phyloP scores from a whole-genome alignment of 2,113 vertebrate genomes.

The Tapirus terrestris region DNA sequence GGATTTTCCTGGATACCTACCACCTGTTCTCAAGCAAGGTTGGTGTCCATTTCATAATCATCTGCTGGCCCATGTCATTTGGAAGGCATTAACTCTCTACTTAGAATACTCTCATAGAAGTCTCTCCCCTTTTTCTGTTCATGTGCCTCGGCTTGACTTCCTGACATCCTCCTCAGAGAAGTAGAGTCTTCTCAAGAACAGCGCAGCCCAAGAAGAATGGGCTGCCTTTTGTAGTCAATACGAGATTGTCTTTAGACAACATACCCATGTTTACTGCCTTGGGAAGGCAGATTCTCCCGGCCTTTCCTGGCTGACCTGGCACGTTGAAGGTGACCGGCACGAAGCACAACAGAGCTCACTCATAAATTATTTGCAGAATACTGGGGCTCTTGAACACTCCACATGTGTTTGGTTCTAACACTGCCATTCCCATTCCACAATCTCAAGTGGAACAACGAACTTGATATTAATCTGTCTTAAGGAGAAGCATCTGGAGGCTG shows the following conservation, averaged over 20 bases:
- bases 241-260: background rate
- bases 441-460: constrained; percentile 73
- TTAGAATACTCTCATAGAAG: constrained; percentile 71
- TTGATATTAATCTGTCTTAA: constrained; percentile 83
- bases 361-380: background rate
- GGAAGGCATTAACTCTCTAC: constrained; percentile 81
- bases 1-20: constrained; percentile 74
- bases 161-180: rapidly evolving
- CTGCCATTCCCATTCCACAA: background rate
- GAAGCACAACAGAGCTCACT: background rate
- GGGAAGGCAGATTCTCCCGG: background rate
- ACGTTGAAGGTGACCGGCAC: background rate
- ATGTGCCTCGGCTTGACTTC: rapidly evolving
- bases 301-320: background rate
- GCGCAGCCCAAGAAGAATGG: background rate
- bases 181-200: background rate
- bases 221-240: background rate
- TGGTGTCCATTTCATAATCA: constrained; percentile 70
- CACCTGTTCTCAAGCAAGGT: constrained; percentile 71
- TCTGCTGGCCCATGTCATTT: constrained; percentile 75
- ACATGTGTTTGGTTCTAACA: constrained; percentile 60
- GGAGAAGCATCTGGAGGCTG: constrained; percentile 83
- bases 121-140: background rate
- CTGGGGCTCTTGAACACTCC: constrained; percentile 57
- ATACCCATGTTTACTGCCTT: background rate